A percentile compares a stretch with the other conserved stretches of the same genome.
These are phyloP conservation scores for Procapra przewalskii DNA, from an alignment of 2,113 vertebrate genomes.

Conservation along the genomic window DNA sequence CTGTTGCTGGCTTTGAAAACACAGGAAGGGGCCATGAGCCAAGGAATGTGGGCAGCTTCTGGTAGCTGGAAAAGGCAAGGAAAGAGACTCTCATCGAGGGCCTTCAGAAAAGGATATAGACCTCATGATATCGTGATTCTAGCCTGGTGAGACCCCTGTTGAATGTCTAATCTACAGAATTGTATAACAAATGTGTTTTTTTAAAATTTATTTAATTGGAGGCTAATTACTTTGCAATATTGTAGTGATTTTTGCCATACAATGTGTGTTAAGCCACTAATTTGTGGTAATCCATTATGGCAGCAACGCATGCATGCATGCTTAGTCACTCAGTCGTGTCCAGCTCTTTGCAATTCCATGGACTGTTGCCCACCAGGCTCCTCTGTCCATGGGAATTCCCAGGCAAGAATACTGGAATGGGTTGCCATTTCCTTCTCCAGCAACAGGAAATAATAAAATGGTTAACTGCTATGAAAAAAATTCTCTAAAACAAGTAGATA, in stretches of 20 bases:
- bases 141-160: neutral
- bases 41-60: neutral
- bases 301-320: neutral
- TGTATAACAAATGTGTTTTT: neutral
- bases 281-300: neutral
- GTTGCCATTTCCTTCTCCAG: neutral
- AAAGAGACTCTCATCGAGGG: neutral
- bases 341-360: neutral
- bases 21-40: neutral
- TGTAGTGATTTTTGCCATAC: neutral
- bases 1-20: neutral
- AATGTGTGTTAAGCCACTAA: neutral
- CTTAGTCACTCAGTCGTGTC: neutral
- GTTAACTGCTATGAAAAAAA: neutral
- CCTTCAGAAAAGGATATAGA: neutral
- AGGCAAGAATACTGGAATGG: neutral
- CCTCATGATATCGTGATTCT: neutral
- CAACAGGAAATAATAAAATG: neutral
- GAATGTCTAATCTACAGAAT: neutral
- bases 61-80: neutral
- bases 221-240: neutral
- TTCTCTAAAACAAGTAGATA: conserved; percentile 13
- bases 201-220: neutral
- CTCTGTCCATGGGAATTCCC: neutral
- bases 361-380: neutral